Percentiles rank a stretch among this genome's conserved stretches.
These are phyloP conservation scores for Ephydatia muelleri DNA, from an alignment of 37 sponge, comb jelly and placozoan species.

Conservation along the genomic window DNA sequence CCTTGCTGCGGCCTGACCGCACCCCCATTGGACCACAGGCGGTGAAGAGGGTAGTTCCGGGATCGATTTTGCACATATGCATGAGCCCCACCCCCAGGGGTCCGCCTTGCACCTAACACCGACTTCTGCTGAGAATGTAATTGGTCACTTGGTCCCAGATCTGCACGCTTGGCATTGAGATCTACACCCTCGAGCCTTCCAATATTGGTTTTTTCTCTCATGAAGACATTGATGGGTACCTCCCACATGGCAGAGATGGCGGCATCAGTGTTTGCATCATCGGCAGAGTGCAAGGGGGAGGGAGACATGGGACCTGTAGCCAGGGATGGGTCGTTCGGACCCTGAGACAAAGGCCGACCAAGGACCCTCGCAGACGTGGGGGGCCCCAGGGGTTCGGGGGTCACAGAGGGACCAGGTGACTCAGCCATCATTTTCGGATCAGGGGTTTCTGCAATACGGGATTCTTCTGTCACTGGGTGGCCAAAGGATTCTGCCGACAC, in stretches of 20 bases:
- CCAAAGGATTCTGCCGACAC: no score
- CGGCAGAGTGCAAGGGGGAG: not conserved
- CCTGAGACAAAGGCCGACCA: not conserved
- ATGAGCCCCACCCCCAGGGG: not conserved
- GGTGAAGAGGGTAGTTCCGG: not conserved
- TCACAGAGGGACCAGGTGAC: no score
- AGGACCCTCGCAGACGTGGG: no score
- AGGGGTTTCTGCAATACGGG: no score
- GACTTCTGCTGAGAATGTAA: not conserved
- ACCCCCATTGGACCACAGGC: not conserved
- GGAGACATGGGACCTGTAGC: not conserved
- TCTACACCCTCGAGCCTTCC: not conserved
- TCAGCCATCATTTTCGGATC: no score
- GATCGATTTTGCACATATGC: not conserved
- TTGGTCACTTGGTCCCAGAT: not conserved
- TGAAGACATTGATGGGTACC: not conserved
- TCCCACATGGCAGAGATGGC: not conserved
- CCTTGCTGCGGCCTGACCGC: not conserved
- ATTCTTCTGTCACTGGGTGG: no score
- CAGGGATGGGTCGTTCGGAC: not conserved
- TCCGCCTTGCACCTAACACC: not conserved
- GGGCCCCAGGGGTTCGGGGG: no score
- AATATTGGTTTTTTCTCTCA: not conserved
- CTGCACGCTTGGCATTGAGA: not conserved
- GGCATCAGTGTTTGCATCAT: not conserved